phyloP scores from a whole-genome alignment of 2,113 vertebrate species.

The Tetrao urogallus region DNA sequence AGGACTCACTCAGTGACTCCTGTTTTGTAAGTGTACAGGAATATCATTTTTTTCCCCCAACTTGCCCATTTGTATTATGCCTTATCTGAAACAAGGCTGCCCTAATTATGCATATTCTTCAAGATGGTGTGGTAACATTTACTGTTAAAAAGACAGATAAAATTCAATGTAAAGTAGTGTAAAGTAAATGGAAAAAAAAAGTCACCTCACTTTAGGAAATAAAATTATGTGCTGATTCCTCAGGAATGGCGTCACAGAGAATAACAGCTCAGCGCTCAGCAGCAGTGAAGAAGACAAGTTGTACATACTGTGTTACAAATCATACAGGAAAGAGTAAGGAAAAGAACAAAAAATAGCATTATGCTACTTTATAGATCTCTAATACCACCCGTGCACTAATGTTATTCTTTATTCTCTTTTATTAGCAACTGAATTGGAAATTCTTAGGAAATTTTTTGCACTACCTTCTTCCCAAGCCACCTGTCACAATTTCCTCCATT shows the following conservation, averaged over 20 bases:
- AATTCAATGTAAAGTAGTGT: background rate
- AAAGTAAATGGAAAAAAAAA: background rate
- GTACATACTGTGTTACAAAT: background rate
- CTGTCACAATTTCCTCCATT: background rate
- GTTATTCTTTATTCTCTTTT: background rate
- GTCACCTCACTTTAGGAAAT: background rate
- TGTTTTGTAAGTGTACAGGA: background rate
- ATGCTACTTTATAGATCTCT: background rate
- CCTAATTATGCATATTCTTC: background rate
- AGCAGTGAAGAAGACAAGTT: background rate
- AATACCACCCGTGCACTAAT: background rate
- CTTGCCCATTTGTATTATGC: background rate
- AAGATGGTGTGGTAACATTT: background rate
- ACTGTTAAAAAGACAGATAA: background rate
- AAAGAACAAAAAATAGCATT: background rate
- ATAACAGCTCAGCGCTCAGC: background rate
- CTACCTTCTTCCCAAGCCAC: background rate
- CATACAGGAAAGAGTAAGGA: background rate
- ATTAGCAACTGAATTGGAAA: background rate
- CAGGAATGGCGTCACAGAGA: too few species aligned
- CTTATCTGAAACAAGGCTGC: background rate
- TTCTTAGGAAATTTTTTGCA: background rate
- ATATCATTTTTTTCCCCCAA: fast-evolving
- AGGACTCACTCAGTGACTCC: background rate
- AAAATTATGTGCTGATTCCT: background rate